Evolutionary conservation across 2,113 vertebrate species (phyloP).

Genomic region (Megaleporinus macrocephalus): DNA sequence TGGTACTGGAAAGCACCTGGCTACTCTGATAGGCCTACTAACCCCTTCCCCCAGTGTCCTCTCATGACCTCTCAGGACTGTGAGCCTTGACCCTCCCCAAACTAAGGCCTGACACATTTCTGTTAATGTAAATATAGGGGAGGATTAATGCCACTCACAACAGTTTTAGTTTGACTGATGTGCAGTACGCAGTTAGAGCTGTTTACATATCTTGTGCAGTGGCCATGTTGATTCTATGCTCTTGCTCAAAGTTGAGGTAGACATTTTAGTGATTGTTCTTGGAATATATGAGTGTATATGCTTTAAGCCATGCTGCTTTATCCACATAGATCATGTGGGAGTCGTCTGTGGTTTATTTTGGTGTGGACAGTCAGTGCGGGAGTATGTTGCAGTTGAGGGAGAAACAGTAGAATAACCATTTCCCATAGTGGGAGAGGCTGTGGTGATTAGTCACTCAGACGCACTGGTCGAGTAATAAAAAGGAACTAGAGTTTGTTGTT

Average conservation of each 20-base stretch:
- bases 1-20: not conserved
- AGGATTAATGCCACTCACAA: no score
- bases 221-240: not conserved
- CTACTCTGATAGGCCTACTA: not conserved
- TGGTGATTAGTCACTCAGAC: constrained; percentile 7
- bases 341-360: constrained; percentile 7
- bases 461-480: not conserved
- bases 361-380: not conserved
- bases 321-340: not conserved
- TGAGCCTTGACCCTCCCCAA: not conserved
- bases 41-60: not conserved
- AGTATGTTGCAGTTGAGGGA: not conserved
- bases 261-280: not conserved
- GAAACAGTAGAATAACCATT: not conserved
- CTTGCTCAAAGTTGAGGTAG: not conserved
- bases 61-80: not conserved
- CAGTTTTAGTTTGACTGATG: not conserved
- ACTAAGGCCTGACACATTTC: not conserved
- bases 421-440: not conserved
- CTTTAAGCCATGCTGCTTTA: not conserved
- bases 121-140: not conserved
- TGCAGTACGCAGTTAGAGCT: not conserved
- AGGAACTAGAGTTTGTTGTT: not conserved
- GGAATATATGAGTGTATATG: not conserved
- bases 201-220: not conserved